Evolutionary conservation across 2,797 vertebrate species (phyloP), one percentile per base, ranked within the genome.

Genomic region (Rallus crepitans): DNA sequence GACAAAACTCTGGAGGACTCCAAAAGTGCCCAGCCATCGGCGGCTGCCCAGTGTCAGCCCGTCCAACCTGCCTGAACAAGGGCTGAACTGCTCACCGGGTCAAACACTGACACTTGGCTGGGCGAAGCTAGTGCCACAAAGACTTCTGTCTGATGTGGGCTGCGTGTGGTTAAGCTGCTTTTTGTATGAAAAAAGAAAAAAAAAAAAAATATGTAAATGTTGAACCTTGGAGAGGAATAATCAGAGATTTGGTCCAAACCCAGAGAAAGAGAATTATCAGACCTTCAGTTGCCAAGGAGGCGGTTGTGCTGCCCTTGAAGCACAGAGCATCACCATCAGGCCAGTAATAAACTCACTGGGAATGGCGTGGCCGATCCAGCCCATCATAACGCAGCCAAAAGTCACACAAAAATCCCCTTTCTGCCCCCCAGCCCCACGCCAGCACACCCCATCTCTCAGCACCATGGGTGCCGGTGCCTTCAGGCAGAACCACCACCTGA

Each of bases 101-200:
- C 64, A 24, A 48, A 47, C 0, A 4, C 78, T 15, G 42, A 19
- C 1, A 4, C 37, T 12, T 2, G 0, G 7, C 28, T 2, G 1
- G 37, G 35, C 0, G 0, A 11, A 23, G 45, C 19, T 19, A 7
- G 8, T 4, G 14, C 37, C 1, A 1, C 56, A 3, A 15, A 57
- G 45, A 31, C 19, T 20, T 30, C 12, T 4, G 0, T 18, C 59
- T 48, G 76, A 20, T 31, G 15, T 0, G 0, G 52, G 21, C 11
- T 56, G 40, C 12, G 3, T 2, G 4, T 7, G 27, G 40, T 40
- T 56, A 56, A 71, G 30, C 9, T 15, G 12, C 15, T 14, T 40
- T 15, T 17, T 2, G 20, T 10, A 31, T 25, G 28, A 4, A 48
- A 72, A 39, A 48, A 23, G 39, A 3, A 16, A 13, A 17, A 19